phyloP scores from a whole-genome alignment of 2,797 vertebrate species.

The Lemur catta region DNA sequence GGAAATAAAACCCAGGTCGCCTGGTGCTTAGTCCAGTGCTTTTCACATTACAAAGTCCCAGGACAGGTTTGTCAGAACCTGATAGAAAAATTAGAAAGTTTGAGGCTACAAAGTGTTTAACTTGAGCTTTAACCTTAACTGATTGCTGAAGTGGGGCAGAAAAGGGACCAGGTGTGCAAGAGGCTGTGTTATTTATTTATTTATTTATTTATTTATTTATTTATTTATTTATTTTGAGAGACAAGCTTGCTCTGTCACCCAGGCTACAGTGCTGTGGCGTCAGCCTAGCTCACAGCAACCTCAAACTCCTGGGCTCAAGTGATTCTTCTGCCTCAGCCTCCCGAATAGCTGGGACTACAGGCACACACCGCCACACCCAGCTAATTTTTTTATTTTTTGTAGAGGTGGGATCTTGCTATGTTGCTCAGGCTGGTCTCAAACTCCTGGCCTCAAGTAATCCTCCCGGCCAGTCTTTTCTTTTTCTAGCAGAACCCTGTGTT shows the following conservation, averaged over 20 bases:
- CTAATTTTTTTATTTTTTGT: not conserved
- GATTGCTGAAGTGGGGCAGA: not conserved
- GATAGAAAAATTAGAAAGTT: not conserved
- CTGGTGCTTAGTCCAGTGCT: not conserved
- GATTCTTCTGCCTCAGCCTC: not conserved
- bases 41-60: not conserved
- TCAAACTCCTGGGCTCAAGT: not conserved
- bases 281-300: not conserved
- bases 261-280: not conserved
- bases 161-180: not conserved
- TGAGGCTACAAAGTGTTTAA: not conserved
- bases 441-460: not conserved
- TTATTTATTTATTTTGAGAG: too few species aligned
- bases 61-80: not conserved
- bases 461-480: not conserved
- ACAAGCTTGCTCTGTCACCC: not conserved
- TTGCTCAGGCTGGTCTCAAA: not conserved
- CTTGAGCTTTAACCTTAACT: not conserved
- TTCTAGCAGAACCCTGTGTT: not conserved
- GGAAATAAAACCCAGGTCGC: not conserved
- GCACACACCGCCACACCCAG: not conserved
- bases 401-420: not conserved
- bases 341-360: not conserved
- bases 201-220: too few species aligned
- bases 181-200: not conserved